These are phyloP conservation scores for Anoplophora glabripennis DNA, from an alignment of 1,140 invertebrate genomes.

Conservation along the genomic window DNA sequence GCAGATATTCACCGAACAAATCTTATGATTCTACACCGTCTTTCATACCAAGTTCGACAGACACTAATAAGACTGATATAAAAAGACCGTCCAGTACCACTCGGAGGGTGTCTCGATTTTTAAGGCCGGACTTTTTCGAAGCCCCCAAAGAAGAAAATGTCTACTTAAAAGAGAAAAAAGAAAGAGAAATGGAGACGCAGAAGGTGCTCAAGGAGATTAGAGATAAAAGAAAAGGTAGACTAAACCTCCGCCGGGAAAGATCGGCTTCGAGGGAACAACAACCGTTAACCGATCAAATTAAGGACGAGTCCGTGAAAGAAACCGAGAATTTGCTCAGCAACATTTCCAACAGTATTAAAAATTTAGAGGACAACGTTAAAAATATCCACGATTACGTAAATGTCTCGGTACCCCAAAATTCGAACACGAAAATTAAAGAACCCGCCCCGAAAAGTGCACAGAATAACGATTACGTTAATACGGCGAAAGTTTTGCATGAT, in stretches of 20 bases:
- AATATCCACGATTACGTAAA: conserved; percentile 33
- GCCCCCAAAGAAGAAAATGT: conserved; percentile 66
- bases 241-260: conserved; percentile 34
- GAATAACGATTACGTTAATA: conserved; percentile 5
- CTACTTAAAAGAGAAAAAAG: conserved; percentile 68
- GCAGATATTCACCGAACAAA: conserved; percentile 24
- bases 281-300: background rate
- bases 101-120: conserved; percentile 64
- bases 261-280: conserved; percentile 8
- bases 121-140: conserved; percentile 77
- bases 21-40: conserved; percentile 9
- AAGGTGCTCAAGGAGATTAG: conserved; percentile 62
- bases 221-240: conserved; percentile 55
- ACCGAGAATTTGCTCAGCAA: conserved; percentile 34
- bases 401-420: background rate
- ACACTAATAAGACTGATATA: conserved; percentile 32
- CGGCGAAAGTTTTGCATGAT: conserved; percentile 28
- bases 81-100: conserved; percentile 35
- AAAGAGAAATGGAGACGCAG: conserved; percentile 61
- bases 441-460: background rate
- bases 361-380: conserved; percentile 32
- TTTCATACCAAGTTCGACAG: conserved; percentile 10
- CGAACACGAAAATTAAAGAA: background rate
- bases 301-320: conserved; percentile 19
- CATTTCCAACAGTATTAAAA: conserved; percentile 41